phyloP scores from a whole-genome alignment of 2,888 invertebrate genomes.

The Thera obeliscata region DNA sequence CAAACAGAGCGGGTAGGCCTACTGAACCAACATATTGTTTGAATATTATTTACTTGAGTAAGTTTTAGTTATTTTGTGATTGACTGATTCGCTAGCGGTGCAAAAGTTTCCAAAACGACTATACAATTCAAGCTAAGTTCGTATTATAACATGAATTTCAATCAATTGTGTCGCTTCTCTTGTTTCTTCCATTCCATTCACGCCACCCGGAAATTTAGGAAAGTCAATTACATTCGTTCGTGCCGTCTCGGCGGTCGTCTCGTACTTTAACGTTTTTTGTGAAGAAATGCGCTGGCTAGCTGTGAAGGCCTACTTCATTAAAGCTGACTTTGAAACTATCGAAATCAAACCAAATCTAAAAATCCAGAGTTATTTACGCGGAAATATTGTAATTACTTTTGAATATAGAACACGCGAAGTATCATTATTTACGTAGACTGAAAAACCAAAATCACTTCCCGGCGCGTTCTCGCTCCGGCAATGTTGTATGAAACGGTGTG shows the following conservation, averaged over 20 bases:
- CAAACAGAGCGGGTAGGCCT: too few relatives aligned
- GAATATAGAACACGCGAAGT: too few relatives aligned
- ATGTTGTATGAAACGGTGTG: too few relatives aligned
- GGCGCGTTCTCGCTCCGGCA: too few relatives aligned
- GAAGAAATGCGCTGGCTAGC: conserved; percentile 3
- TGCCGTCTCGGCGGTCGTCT: neutral
- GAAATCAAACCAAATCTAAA: too few relatives aligned
- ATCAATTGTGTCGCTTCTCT: conserved; percentile 21
- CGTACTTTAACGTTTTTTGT: conserved; percentile 11
- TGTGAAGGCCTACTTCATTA: neutral
- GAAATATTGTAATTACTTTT: too few relatives aligned
- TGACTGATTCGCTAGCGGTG: neutral
- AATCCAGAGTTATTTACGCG: too few relatives aligned
- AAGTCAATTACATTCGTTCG: conserved; percentile 27
- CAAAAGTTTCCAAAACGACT: neutral
- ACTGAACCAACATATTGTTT: neutral
- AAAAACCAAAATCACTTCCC: too few relatives aligned
- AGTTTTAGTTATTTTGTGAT: neutral
- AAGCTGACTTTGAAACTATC: too few relatives aligned
- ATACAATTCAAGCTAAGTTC: neutral
- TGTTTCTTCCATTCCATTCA: conserved; percentile 40
- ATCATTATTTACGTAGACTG: too few relatives aligned
- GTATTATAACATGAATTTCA: conserved; percentile 6
- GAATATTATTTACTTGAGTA: neutral
- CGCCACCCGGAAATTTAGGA: conserved; percentile 37